Evolutionary conservation across 2,113 vertebrate species (phyloP).

Genomic region (Synchiropus splendidus): DNA sequence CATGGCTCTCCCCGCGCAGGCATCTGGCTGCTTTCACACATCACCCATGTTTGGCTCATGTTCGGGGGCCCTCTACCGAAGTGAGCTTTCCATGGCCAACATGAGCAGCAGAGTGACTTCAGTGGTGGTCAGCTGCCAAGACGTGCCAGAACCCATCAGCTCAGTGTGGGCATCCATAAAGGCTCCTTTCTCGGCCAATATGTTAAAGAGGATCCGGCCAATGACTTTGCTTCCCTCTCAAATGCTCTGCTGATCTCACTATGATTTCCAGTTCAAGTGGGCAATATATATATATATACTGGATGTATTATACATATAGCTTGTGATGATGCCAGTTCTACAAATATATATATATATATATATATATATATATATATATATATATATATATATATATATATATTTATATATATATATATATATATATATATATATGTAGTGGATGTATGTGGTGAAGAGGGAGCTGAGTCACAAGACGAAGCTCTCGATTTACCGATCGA

Average conservation of each 20-base stretch:
- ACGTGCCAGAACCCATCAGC: constrained; percentile 46
- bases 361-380: too few species aligned
- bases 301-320: neutral
- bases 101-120: constrained; percentile 24
- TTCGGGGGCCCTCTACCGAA: constrained; percentile 22
- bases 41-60: constrained; percentile 51
- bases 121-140: constrained; percentile 47
- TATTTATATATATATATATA: too few species aligned
- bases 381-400: too few species aligned
- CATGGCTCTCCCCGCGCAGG: constrained; percentile 43
- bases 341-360: too few species aligned
- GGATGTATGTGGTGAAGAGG: too few species aligned
- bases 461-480: too few species aligned
- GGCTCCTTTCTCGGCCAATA: constrained; percentile 48
- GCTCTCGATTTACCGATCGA: too few species aligned
- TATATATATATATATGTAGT: too few species aligned
- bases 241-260: constrained; percentile 51
- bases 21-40: constrained; percentile 59
- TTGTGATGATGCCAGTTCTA: too few species aligned
- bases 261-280: constrained; percentile 44
- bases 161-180: constrained; percentile 49
- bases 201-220: constrained; percentile 40
- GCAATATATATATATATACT: constrained; percentile 17
- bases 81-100: constrained; percentile 26
- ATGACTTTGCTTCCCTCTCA: constrained; percentile 35